Evolutionary conservation across 1,140 invertebrate species (phyloP).

Genomic region (Oncopeltus fasciatus): DNA sequence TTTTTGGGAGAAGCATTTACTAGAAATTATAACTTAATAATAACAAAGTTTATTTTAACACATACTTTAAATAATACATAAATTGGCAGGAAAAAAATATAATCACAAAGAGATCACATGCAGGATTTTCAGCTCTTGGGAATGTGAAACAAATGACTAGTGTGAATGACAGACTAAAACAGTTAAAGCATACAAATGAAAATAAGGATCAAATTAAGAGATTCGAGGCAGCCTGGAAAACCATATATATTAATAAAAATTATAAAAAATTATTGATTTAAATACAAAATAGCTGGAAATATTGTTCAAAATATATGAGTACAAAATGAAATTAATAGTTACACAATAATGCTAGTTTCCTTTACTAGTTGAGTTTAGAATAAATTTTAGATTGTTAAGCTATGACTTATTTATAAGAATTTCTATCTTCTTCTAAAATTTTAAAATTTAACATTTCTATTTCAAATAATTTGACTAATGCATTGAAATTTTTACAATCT

Average conservation of each 20-base stretch:
- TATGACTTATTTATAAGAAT: neutral
- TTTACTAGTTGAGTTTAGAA: neutral
- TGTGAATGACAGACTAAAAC: neutral
- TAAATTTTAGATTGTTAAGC: neutral
- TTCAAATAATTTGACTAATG: neutral
- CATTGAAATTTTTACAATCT: neutral
- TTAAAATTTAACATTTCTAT: neutral
- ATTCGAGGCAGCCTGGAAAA: neutral
- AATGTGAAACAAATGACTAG: constrained; percentile 7
- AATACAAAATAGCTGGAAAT: neutral
- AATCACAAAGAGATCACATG: constrained; percentile 6
- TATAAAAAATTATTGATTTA: neutral
- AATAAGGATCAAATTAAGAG: neutral
- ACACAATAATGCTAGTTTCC: neutral
- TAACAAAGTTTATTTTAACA: neutral
- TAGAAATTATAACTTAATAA: neutral
- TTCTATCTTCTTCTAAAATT: neutral
- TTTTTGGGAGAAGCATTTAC: neutral
- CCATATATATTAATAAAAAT: neutral
- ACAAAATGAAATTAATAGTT: neutral
- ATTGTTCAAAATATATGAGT: neutral
- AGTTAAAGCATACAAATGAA: neutral
- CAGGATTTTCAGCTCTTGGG: neutral
- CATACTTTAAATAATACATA: neutral
- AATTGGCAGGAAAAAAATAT: neutral